Evolutionary conservation across 2,888 invertebrate species (phyloP), one percentile per base, ranked within the genome.

Genomic region (Acanthosepion lycidas): DNA sequence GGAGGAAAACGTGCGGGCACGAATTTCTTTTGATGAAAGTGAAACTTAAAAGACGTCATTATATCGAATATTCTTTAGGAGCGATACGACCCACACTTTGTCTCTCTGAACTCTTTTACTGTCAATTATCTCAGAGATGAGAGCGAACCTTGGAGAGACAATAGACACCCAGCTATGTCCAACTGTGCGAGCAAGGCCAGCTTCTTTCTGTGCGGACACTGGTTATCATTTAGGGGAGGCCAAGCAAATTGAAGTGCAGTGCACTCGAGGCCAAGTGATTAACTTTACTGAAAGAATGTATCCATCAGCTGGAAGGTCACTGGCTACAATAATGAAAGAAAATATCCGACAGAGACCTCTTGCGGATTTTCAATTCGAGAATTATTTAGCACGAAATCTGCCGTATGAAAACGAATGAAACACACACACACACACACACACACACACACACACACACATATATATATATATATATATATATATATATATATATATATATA

Each of bases 71-170:
- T 78, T 78, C 78, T 78, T 78, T 33, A n/a, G n/a, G 12, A 33
- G 18, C 18, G 9, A 78, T n/a, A n/a, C n/a, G 78, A 33, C 78
- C 78, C n/a, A n/a, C 78, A 12, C 33, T 78, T 78, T 33, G n/a
- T 33, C 78, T n/a, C 78, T 78, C n/a, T 78, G 78, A 78, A 78
- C 78, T 33, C 15, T 33, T 33, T 33, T 12, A 33, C 78, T n/a
- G n/a, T 78, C 78, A 78, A 78, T 78, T 78, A 78, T 33, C 12
- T 78, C n/a, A 12, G 78, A n/a, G 78, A n/a, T 78, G 78, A 78
- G n/a, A 78, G 78, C 78, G 78, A 78, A n/a, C 78, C 78, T 78
- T 33, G 78, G 33, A 78, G 78, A 78, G 78, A 78, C 78, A 78
- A 78, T 78, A 78, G 78, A 78, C 78, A 33, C 78, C 78, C 78